Base-by-base conservation (phyloP, 2,113 vertebrate species). In the Indicator indicator region DNA sequence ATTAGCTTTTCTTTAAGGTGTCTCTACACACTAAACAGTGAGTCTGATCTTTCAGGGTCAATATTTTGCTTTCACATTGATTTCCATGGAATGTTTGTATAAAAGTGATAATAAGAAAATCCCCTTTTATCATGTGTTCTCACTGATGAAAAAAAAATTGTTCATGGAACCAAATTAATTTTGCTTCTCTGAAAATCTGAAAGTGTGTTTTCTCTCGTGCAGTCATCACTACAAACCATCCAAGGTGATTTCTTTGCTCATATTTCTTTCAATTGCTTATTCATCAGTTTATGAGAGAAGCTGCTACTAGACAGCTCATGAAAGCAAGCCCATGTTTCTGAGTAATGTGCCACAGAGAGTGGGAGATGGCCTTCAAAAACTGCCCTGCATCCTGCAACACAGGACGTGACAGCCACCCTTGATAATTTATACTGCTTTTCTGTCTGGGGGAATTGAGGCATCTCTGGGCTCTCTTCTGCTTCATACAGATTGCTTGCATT, bases 221-320 rank as follows among this genome's bases (percentile, higher is more conserved):
- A 75, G 32, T 19, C 20, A 54, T 58, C 38, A 56, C 81, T 55
- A 55, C 38, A 73, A 95, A 83, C 33, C 16, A 83, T 38, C 32
- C 40, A 90, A 87, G 32, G 46, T 89, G 82, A 90, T 63, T 52
- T 54, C 16, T 80, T 96, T 81, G n/a, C 59, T 94, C 59, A 81
- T 46, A 40, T 94, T 94, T 89, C 52, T 75, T 84, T 86, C 42
- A 27, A 55, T 79, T 72, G 69, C 65, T 93, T 92, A 40, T 86
- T 83, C 77, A 70, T 63, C 77, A 82, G 20, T 74, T 86, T 88
- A 65, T 80, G 83, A 82, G 59, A 62, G 65, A 93, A 36, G 42
- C 17, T 67, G 64, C 26, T 82, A 76, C 17, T 33, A 76, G 68
- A 87, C 42, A 93, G 52, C 44, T 74, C 18, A 14, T 38, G n/a